Evolutionary conservation across 2,113 vertebrate species (phyloP).

Genomic region (Pardalotus punctatus): DNA sequence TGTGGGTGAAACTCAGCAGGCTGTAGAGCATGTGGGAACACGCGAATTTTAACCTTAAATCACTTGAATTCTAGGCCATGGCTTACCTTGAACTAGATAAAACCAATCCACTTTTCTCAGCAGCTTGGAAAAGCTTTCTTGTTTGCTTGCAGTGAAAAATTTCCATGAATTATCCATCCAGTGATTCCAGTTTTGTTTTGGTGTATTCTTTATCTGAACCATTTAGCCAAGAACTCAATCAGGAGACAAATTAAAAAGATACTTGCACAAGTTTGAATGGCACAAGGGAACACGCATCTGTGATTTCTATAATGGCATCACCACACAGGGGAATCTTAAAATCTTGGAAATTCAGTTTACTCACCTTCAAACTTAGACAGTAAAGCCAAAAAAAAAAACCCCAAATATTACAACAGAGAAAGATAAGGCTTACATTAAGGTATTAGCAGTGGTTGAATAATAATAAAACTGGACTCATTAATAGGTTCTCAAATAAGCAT

Average conservation of each 20-base stretch:
- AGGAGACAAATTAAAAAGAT: neutral
- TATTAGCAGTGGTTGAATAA: neutral
- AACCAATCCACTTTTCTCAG: neutral
- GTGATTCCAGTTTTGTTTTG: neutral
- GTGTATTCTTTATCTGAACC: neutral
- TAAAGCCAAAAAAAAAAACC: neutral
- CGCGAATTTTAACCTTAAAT: neutral
- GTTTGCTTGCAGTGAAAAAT: neutral
- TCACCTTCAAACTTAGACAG: neutral
- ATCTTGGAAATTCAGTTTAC: neutral
- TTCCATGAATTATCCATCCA: neutral
- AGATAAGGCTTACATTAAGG: neutral
- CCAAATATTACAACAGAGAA: neutral
- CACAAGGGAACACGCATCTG: neutral
- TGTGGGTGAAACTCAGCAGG: neutral
- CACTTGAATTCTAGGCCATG: neutral
- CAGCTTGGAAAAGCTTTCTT: neutral
- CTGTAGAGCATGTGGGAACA: neutral
- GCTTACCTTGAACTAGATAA: neutral
- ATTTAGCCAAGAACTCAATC: neutral
- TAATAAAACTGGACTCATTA: constrained; percentile 26
- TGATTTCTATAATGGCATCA: neutral
- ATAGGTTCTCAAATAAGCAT: neutral
- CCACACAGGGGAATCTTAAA: neutral
- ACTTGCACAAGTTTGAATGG: neutral